A percentile compares a stretch with the other conserved stretches of the same genome.
phyloP scores from a whole-genome alignment of 2,797 vertebrate genomes.

The Okamejei kenojei region DNA sequence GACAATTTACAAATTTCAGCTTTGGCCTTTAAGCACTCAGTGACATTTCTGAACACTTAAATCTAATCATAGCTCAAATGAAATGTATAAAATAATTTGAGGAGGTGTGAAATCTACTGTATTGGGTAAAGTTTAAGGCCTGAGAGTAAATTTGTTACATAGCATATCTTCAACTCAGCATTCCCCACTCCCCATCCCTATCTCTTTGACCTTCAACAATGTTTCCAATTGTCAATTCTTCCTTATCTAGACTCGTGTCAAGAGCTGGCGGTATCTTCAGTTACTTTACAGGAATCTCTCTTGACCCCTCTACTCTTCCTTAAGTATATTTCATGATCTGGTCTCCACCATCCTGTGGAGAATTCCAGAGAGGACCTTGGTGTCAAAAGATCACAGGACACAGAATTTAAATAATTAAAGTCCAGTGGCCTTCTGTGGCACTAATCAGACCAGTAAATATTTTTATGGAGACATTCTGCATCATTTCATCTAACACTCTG shows the following conservation, averaged over 20 bases:
- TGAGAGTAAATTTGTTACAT: not conserved
- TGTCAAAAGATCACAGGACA: not conserved
- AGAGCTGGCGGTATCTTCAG: not conserved
- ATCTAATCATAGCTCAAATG: not conserved
- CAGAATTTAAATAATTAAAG: not conserved
- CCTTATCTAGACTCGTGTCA: not conserved
- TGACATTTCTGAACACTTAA: not conserved
- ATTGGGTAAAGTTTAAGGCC: not conserved
- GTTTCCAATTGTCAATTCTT: not conserved
- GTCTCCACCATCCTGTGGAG: too few relatives aligned
- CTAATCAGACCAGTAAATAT: not conserved
- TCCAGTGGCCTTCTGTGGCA: not conserved
- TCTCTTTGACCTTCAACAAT: not conserved
- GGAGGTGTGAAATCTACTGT: not conserved
- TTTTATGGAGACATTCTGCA: not conserved
- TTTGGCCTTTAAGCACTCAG: not conserved
- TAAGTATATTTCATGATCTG: too few relatives aligned
- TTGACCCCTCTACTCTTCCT: not conserved
- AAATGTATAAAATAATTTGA: not conserved
- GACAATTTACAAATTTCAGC: not conserved
- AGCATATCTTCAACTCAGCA: not conserved
- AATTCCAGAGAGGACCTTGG: not conserved
- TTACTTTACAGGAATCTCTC: too few relatives aligned
- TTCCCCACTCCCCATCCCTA: not conserved
- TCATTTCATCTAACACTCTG: not conserved